phyloP scores from a whole-genome alignment of 2,888 invertebrate genomes.

The Abscondita cerata region DNA sequence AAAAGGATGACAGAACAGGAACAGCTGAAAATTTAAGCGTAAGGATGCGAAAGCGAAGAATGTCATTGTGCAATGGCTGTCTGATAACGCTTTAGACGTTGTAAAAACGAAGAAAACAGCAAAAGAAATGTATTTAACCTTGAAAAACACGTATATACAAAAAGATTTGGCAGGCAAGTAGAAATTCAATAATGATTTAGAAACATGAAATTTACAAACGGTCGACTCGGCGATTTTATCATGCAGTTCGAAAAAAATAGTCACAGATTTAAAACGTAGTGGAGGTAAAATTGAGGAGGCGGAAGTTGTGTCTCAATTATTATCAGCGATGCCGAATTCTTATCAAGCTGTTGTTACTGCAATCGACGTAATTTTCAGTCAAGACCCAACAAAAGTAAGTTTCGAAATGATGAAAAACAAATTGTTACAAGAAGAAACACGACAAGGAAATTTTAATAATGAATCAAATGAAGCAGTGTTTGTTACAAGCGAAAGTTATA shows the following conservation, averaged over 20 bases:
- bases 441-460: too few relatives aligned
- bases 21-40: not conserved
- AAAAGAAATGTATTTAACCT: not conserved
- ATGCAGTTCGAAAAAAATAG: not conserved
- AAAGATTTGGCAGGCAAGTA: not conserved
- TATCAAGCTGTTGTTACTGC: not conserved
- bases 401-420: not conserved
- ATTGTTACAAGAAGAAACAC: conserved; percentile 9
- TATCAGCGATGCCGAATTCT: not conserved
- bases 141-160: not conserved
- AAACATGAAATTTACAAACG: not conserved
- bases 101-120: not conserved
- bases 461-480: too few relatives aligned
- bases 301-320: conserved; percentile 4
- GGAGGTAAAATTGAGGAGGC: not conserved
- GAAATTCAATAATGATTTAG: not conserved
- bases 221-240: conserved; percentile 1
- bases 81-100: not conserved
- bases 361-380: not conserved
- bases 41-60: conserved; percentile 1
- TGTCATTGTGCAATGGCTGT: conserved; percentile 5
- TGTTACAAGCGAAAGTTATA: too few relatives aligned
- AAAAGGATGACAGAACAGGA: not conserved
- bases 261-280: conserved; percentile 7
- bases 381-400: not conserved